These are phyloP conservation scores for Chloropsis hardwickii DNA, from an alignment of 2,113 vertebrate species.

Conservation along the genomic window DNA sequence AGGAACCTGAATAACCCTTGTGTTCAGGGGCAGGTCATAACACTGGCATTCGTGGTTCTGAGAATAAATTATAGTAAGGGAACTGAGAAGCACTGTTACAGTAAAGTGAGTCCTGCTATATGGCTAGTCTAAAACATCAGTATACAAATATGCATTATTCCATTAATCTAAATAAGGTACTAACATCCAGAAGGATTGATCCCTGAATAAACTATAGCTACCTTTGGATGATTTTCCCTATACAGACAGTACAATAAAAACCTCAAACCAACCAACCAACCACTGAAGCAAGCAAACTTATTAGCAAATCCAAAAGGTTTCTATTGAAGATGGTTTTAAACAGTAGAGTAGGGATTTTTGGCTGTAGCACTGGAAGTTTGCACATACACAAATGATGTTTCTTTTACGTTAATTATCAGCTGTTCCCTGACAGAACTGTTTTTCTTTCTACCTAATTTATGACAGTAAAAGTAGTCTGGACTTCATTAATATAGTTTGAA, in stretches of 20 bases:
- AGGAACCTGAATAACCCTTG: background rate
- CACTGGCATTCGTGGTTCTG: background rate
- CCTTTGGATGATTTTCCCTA: background rate
- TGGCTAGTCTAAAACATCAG: background rate
- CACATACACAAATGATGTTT: background rate
- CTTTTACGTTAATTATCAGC: background rate
- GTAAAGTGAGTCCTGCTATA: background rate
- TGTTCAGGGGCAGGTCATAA: fast-evolving
- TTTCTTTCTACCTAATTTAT: background rate
- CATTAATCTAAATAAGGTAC: background rate
- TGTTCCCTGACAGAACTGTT: background rate
- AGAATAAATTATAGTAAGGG: background rate
- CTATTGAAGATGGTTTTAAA: background rate
- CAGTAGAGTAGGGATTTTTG: background rate
- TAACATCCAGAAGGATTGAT: background rate
- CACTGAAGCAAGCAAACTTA: background rate
- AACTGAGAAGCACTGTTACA: background rate
- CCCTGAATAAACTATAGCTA: background rate
- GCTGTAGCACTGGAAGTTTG: background rate
- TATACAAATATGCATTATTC: background rate
- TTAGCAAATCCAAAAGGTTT: background rate
- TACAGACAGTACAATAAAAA: background rate
- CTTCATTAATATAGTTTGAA: background rate
- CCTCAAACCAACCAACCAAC: background rate
- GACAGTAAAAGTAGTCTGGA: background rate